phyloP scores from a whole-genome alignment of 2,797 vertebrate genomes.

The Anguilla marmorata region DNA sequence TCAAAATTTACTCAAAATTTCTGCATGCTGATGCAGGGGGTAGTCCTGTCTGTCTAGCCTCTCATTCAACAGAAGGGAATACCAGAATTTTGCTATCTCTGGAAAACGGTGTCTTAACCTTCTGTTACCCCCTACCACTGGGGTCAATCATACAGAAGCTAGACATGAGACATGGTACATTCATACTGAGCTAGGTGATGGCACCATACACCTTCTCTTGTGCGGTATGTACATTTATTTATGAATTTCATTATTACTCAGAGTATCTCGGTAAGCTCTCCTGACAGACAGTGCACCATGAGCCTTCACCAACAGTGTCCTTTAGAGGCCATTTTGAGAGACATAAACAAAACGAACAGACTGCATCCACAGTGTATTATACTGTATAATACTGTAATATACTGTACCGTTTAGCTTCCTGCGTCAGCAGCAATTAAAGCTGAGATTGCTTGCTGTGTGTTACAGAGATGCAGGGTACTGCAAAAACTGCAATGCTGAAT shows the following conservation, averaged over 20 bases:
- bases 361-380: not conserved
- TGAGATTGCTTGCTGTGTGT: not conserved
- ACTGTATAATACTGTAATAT: not conserved
- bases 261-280: not conserved
- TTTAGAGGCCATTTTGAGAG: not conserved
- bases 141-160: not conserved
- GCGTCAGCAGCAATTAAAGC: not conserved
- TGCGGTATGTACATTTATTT: not conserved
- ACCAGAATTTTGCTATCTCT: not conserved
- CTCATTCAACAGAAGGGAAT: not conserved
- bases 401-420: not conserved
- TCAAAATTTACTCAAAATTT: not conserved
- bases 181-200: not conserved
- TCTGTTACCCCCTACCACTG: not conserved
- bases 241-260: not conserved
- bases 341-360: conserved; percentile 18
- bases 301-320: not conserved
- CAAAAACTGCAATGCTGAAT: no score
- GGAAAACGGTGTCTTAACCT: not conserved
- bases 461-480: not conserved
- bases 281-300: not conserved
- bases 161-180: not conserved
- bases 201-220: not conserved
- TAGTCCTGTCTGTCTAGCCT: not conserved
- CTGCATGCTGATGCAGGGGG: not conserved